phyloP scores from a whole-genome alignment of 2,888 invertebrate genomes.

The Chrysolina americana region DNA sequence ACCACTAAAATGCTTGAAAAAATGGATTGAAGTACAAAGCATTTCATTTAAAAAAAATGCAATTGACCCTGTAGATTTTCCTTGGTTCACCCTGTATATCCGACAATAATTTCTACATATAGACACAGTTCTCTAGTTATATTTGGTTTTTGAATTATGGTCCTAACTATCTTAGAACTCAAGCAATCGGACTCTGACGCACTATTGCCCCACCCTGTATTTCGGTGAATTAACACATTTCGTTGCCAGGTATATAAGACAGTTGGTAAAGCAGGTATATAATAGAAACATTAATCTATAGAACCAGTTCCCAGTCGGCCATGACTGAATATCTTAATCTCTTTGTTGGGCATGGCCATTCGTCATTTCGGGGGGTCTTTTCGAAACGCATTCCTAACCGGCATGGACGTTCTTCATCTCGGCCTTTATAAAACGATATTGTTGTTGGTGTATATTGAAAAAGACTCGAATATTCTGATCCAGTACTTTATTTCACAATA shows the following conservation, averaged over 20 bases:
- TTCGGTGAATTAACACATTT: constrained; percentile 56
- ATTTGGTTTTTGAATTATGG: too few relatives aligned
- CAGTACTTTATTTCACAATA: constrained; percentile 21
- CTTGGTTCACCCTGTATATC: too few relatives aligned
- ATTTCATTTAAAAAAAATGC: too few relatives aligned
- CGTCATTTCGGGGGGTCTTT: constrained; percentile 57
- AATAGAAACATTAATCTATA: constrained; percentile 49
- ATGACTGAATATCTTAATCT: constrained; percentile 59
- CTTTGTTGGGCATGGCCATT: constrained; percentile 54
- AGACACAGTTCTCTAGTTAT: too few relatives aligned
- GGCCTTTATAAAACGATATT: constrained; percentile 24
- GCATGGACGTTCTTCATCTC: constrained; percentile 38
- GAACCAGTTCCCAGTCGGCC: constrained; percentile 51
- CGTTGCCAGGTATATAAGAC: constrained; percentile 52
- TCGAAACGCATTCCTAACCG: constrained; percentile 49
- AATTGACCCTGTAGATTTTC: too few relatives aligned
- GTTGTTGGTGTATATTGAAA: constrained; percentile 10
- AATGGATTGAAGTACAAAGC: too few relatives aligned
- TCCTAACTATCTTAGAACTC: too few relatives aligned
- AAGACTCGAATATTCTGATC: constrained; percentile 14
- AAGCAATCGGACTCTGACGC: too few relatives aligned
- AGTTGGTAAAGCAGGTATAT: constrained; percentile 41
- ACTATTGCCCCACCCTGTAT: too few relatives aligned
- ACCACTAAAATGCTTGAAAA: too few relatives aligned
- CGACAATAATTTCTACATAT: too few relatives aligned